Conservation (phyloP, 1,140 invertebrate species). For the Leptonema lineaticorne region DNA sequence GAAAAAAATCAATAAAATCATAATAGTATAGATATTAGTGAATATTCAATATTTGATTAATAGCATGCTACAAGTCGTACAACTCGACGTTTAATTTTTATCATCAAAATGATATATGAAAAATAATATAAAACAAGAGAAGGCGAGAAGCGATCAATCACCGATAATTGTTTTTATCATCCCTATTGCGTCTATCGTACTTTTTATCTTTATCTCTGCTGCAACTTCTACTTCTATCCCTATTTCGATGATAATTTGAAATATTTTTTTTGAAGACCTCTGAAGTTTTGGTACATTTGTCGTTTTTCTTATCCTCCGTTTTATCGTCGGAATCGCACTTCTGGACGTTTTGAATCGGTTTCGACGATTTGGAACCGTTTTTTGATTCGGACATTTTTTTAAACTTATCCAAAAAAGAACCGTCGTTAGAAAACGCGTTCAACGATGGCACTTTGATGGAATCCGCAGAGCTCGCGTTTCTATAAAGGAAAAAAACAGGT, state of each 20-base stretch:
- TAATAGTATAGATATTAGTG: constrained; percentile 1
- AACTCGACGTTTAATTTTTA: no score
- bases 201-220: constrained; percentile 13
- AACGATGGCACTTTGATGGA: constrained; percentile 34
- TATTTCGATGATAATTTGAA: constrained; percentile 1
- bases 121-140: neutral
- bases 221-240: constrained; percentile 20
- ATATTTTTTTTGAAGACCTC: neutral
- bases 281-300: neutral
- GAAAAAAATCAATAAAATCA: constrained; percentile 2
- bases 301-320: neutral
- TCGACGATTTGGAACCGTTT: neutral
- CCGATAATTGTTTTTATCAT: constrained; percentile 25
- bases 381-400: constrained; percentile 47
- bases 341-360: neutral
- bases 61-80: no score
- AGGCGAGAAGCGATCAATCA: constrained; percentile 1
- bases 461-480: neutral
- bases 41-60: neutral
- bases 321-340: neutral
- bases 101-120: no score
- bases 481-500: neutral
- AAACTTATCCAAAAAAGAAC: constrained; percentile 78
- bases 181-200: constrained; percentile 21
- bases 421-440: constrained; percentile 78